These are phyloP conservation scores for Acrossocheilus fasciatus DNA, from an alignment of 2,797 vertebrate genomes.

Conservation along the genomic window DNA sequence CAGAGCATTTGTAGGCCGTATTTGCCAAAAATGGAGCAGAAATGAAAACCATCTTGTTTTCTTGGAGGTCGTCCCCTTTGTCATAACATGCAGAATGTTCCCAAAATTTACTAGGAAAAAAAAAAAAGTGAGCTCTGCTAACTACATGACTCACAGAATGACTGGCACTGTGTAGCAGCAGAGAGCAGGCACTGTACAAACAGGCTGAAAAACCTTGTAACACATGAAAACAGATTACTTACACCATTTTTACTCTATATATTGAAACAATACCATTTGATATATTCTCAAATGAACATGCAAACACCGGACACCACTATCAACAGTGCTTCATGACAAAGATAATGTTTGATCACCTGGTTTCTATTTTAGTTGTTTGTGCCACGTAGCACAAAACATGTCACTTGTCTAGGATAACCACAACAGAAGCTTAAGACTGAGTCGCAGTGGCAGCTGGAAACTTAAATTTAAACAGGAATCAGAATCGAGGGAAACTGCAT, in stretches of 20 bases:
- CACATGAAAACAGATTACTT: background rate
- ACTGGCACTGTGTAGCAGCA: background rate
- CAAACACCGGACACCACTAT: background rate
- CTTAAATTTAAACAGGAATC: background rate
- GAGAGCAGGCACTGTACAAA: background rate
- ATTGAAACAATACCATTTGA: background rate
- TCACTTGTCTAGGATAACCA: background rate
- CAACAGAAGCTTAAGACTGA: background rate
- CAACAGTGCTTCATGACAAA: background rate
- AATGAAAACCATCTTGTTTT: conserved; percentile 69
- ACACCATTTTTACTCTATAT: background rate
- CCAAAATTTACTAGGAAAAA: conserved; percentile 33
- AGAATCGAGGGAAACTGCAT: background rate
- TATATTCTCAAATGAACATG: background rate
- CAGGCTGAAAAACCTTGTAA: background rate
- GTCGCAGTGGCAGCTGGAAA: background rate
- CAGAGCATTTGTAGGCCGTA: conserved; percentile 10
- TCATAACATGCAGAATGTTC: conserved; percentile 41
- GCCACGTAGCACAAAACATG: background rate
- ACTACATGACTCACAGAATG: conserved; percentile 6
- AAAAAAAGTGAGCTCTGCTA: background rate
- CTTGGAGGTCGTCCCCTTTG: conserved; percentile 58
- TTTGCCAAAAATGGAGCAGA: conserved; percentile 22
- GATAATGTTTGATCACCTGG: background rate
- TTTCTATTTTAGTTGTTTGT: conserved; percentile 7